Evolutionary conservation across 2,113 vertebrate genomes (phyloP), one percentile per base, ranked within the genome.

Genomic region (Leptodactylus fuscus): DNA sequence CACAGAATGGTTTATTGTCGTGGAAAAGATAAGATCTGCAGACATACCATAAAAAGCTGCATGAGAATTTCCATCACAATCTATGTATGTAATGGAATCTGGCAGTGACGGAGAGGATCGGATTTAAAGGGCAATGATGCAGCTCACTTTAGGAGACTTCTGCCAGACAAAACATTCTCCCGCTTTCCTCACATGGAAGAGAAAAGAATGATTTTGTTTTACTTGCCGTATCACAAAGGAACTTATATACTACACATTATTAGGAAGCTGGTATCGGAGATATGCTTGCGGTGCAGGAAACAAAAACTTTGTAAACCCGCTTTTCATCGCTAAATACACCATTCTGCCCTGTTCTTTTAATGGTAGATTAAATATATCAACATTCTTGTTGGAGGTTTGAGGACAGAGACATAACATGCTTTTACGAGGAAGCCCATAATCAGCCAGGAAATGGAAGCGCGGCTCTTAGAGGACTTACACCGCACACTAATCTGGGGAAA

Each of bases 61-160:
- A 86, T 86, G 84, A 86, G 84, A 86, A 86, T 86, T 86, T 80
- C 84, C 65, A 86, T 86, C 84, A 60, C 65, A 81, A 81, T 81
- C 62, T 86, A 60, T 29, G 76, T 73, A 60, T 86, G 84, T 86
- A 73, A 86, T 73, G 51, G 76, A 86, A 86, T 86, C 84, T 86
- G 65, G 65, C 84, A 86, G 65, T 81, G 84, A 86, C 76, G 36
- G 60, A 70, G 48, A 48, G 51, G 65, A 81, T 86, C 76, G 27
- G 77, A 86, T 86, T 81, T 80, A 69, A 81, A 81, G 84, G 80
- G 84, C 84, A 86, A 81, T 15, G 48, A 81, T 81, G 77, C 84
- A 81, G 84, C 67, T 86, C 77, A 58, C 65, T 81, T 53, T 12
- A 60, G 36, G 76, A 86, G 84, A 86, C 84, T 46, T 38, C 76